Evolutionary conservation across 2,113 vertebrate genomes (phyloP).

Genomic region (Madoqua kirkii): DNA sequence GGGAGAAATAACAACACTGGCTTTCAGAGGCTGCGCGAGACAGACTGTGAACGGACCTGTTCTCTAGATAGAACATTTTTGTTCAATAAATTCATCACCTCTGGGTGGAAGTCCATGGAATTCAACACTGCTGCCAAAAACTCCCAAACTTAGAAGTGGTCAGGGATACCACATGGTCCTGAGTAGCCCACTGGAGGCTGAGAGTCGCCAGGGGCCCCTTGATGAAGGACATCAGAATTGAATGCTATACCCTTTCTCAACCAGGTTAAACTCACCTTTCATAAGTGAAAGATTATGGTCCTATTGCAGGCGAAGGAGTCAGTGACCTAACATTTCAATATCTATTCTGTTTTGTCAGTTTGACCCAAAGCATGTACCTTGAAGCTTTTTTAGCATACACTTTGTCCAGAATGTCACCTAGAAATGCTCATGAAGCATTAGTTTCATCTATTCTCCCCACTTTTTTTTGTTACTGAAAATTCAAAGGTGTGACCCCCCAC

Average conservation of each 20-base stretch:
- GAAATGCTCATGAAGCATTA: neutral
- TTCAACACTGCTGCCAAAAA: conserved; percentile 24
- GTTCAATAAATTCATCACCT: conserved; percentile 67
- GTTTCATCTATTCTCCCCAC: neutral
- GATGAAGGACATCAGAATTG: neutral
- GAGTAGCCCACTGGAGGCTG: neutral
- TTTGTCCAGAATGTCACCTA: neutral
- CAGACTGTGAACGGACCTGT: conserved; percentile 30
- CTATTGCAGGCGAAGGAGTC: neutral
- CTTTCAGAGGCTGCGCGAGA: conserved; percentile 51
- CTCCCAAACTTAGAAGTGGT: neutral
- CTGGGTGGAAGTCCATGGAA: conserved; percentile 36
- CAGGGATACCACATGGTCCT: neutral
- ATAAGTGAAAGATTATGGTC: neutral
- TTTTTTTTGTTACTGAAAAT: neutral
- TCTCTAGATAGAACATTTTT: conserved; percentile 64
- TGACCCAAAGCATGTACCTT: neutral
- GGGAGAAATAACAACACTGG: conserved; percentile 57
- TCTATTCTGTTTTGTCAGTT: neutral
- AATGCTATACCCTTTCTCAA: neutral
- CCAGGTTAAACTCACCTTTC: neutral
- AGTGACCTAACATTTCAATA: neutral
- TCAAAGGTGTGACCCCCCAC: neutral
- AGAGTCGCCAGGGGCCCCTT: neutral
- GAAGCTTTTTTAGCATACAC: neutral